Conservation (phyloP, 1,140 invertebrate species). For the Ganaspis sp. region DNA sequence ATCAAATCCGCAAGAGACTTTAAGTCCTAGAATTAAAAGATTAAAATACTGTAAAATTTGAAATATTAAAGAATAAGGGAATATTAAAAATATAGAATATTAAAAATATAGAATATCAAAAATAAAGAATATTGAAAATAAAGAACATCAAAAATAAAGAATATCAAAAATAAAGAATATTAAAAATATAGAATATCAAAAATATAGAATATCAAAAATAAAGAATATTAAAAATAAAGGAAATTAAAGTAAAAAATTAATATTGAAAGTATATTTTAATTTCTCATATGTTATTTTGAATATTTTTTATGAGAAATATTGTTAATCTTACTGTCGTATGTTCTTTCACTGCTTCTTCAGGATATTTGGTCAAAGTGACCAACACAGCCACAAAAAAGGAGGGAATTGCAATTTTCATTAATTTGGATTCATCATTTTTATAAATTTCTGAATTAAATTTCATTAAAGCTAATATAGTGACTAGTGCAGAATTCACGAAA, state of each 20-base stretch:
- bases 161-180: no score
- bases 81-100: no score
- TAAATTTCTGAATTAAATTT: conserved; percentile 50
- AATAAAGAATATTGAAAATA: no score
- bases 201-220: no score
- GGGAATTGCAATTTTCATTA: conserved; percentile 46
- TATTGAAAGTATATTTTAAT: no score
- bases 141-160: no score
- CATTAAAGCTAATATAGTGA: conserved; percentile 43
- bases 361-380: conserved; percentile 45
- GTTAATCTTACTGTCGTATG: conserved; percentile 50
- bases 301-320: no score
- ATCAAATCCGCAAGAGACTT: conserved; percentile 42
- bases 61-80: not conserved
- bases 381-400: conserved; percentile 47
- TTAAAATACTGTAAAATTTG: conserved; percentile 9
- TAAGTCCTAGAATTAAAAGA: conserved; percentile 51
- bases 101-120: conserved; percentile 25
- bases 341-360: conserved; percentile 33
- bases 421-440: conserved; percentile 46
- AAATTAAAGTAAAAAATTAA: no score
- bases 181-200: no score
- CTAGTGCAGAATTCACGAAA: conserved; percentile 50
- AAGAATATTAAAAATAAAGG: no score
- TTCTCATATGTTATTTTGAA: no score